A percentile compares a stretch with the other conserved stretches of the same genome.
Evolutionary conservation across 1,140 invertebrate genomes (phyloP).

Genomic region (Calephelis nemesis): DNA sequence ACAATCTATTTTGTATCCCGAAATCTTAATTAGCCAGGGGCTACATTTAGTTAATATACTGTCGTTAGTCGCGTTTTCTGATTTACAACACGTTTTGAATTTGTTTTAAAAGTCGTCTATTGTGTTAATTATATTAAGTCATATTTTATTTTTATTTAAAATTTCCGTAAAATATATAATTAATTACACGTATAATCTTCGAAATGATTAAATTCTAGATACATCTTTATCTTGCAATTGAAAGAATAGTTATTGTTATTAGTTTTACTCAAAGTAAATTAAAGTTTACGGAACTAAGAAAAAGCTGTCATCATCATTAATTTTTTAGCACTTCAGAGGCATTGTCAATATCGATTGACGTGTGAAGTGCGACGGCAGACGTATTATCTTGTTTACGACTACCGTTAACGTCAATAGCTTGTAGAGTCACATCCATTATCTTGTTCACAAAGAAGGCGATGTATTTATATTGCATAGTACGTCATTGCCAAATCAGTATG

Average conservation of each 20-base stretch:
- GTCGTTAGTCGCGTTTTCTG: too few relatives aligned
- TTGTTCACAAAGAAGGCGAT: slow-evolving; percentile 10
- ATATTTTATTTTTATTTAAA: too few relatives aligned
- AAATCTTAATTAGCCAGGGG: too few relatives aligned
- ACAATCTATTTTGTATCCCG: too few relatives aligned
- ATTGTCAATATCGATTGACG: slow-evolving; percentile 18
- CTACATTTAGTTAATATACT: too few relatives aligned
- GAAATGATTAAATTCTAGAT: too few relatives aligned
- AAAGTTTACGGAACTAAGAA: slow-evolving; percentile 11
- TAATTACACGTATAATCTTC: too few relatives aligned
- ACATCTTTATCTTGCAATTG: neutral
- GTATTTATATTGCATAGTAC: slow-evolving; percentile 7
- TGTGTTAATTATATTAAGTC: too few relatives aligned
- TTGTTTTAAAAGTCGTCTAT: too few relatives aligned
- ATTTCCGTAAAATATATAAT: too few relatives aligned
- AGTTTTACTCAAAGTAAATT: neutral
- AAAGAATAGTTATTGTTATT: neutral
- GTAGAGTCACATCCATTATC: slow-evolving; percentile 16
- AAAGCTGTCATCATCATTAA: slow-evolving; percentile 2
- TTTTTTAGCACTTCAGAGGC: slow-evolving; percentile 14
- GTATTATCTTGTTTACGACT: slow-evolving; percentile 14
- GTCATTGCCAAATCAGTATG: neutral
- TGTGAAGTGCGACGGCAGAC: slow-evolving; percentile 12
- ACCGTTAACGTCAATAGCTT: slow-evolving; percentile 14
- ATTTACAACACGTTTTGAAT: too few relatives aligned